phyloP scores from a whole-genome alignment of 2,113 vertebrate species.

The Oxyruncus cristatus region DNA sequence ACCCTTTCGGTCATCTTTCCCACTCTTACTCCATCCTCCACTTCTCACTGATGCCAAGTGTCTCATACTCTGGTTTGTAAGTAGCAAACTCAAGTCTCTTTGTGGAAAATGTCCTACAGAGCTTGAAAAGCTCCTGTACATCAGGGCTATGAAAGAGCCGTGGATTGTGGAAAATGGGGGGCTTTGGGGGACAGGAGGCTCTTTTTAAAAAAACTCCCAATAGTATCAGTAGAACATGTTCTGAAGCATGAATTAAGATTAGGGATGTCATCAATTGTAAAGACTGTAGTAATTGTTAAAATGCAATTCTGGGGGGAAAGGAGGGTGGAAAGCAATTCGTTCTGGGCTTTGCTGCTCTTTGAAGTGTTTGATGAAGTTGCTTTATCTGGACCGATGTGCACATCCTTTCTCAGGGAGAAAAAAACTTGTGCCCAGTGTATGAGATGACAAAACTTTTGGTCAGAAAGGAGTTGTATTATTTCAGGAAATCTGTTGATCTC shows the following conservation, averaged over 20 bases:
- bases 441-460: background rate
- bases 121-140: background rate
- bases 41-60: background rate
- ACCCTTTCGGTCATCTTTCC: background rate
- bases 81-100: background rate
- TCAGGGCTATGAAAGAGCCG: background rate
- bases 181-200: background rate
- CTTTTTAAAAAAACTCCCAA: background rate
- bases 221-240: background rate
- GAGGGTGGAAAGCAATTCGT: background rate
- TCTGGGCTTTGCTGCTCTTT: background rate
- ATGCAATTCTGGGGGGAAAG: background rate
- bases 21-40: background rate
- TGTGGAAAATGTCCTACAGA: background rate
- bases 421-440: fast-evolving
- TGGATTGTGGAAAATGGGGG: background rate
- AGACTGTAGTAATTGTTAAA: background rate
- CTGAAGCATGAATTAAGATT: background rate
- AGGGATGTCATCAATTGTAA: background rate
- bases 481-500: background rate
- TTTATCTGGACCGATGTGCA: background rate
- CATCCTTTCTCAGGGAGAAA: fast-evolving
- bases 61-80: background rate
- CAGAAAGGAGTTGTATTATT: background rate
- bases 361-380: background rate